Percentiles rank a stretch among this genome's conserved stretches.
phyloP scores from a whole-genome alignment of 2,888 invertebrate species.

The Diplazon laetatorius region DNA sequence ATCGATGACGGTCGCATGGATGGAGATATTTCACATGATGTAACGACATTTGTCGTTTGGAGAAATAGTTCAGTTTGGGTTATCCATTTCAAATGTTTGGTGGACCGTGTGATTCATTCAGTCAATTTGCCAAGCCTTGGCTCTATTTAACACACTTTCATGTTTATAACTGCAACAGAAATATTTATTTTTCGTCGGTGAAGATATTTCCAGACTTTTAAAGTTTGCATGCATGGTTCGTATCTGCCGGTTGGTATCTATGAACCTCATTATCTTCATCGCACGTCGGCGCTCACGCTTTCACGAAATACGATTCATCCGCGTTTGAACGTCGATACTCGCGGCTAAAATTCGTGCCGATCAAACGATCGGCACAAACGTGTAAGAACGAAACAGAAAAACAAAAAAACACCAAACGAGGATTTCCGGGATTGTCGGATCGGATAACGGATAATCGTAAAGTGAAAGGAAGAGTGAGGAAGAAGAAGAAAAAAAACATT shows the following conservation, averaged over 20 bases:
- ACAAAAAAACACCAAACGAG: too few species aligned
- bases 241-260: neutral
- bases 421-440: too few species aligned
- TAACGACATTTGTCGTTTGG: constrained; percentile 32
- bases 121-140: constrained; percentile 21
- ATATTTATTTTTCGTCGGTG: too few species aligned
- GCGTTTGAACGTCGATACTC: neutral
- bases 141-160: too few species aligned
- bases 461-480: too few species aligned
- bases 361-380: constrained; percentile 12
- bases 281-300: constrained; percentile 18
- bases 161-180: too few species aligned
- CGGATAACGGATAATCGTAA: too few species aligned
- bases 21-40: constrained; percentile 17
- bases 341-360: constrained; percentile 13
- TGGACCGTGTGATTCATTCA: neutral
- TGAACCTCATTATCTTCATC: constrained; percentile 30
- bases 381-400: too few species aligned
- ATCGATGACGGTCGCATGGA: constrained; percentile 21
- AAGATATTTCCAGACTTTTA: too few species aligned
- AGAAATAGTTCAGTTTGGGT: constrained; percentile 28
- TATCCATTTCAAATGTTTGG: constrained; percentile 2
- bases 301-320: constrained; percentile 1
- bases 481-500: too few species aligned
- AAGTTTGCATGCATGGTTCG: too few species aligned